Evolutionary conservation across 2,888 invertebrate species (phyloP), one percentile per base, ranked within the genome.

Genomic region (Diadromus collaris): DNA sequence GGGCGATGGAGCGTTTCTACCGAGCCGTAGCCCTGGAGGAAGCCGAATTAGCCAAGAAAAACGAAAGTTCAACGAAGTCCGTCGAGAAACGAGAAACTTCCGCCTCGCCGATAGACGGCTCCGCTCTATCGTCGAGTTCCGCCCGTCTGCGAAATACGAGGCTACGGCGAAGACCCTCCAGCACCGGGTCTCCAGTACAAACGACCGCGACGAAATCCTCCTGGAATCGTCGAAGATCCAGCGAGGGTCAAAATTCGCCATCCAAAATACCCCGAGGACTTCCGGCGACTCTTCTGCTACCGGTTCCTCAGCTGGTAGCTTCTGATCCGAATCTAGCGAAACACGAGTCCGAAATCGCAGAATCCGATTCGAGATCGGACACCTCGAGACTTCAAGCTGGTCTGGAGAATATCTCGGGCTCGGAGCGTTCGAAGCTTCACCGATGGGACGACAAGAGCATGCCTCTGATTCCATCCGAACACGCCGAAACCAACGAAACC

Each of bases 1-100:
- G 94, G 58, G 95, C 96, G 13, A 96, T 97, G 95, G 95, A 95
- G 9, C 92, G 96, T 48, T 95, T 97, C 88, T 96, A 96, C 88
- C 94, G 95, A 89, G 96, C 95, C 10, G 94, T 95, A 3, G 95
- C 94, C 72, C 93, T 95, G 83, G 95, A 96, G 89, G 95, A 96
- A 89, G 93, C 94, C 24, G 90, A 86, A 72, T 77, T 83, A 79
- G 88, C 86, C 2, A 81, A 82, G 58, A 85, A 81, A 79, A 84
- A 77, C 51, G 81, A 76, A 71, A 41, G 72, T 7, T 54, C 73
- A 1, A 21, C 38, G 48, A 81, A 60, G 79, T 78, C 72, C 16
- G 74, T 79, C 27, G 75, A 51, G 19, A 77, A 73, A 54, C 48
- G 58, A 34, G 41, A 61, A 21, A n/a, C 44, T 19, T 83, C 34